Base-by-base conservation (phyloP, 2,888 invertebrate genomes). In the Chymomyza fuscimana region DNA sequence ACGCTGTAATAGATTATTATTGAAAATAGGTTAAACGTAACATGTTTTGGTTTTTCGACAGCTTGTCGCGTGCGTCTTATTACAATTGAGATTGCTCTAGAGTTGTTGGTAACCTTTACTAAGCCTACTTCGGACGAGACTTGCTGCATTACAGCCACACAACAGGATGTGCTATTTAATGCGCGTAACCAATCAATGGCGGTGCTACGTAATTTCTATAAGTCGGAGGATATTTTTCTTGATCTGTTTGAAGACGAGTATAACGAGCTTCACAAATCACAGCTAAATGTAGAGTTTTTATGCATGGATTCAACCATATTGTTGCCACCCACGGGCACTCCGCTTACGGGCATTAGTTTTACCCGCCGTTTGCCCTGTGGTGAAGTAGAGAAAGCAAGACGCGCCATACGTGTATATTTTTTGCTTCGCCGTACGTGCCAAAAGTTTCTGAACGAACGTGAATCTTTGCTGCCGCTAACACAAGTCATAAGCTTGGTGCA, bases 201-300 rank as follows among this genome's bases (percentile, higher is more conserved):
- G 0, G 93, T 97, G 40, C 94, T 99, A 15, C 93, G 97, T 62
- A 97, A 97, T 93, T 98, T 97, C 92, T 98, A 98, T 92, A 98
- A 98, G 94, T 97, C 97, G 84, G 99, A 99, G 92, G 99, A 99
- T 89, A 98, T 99, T 86, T 99, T 99, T 92, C 93, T 99, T 70
- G 99, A 99, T 91, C 96, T 99, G 95, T 99, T 99, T 91, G 99
- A 99, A 92, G 98, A 99, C 91, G 99, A 99, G 87, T 98, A 97
- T 92, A 96, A 96, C 89, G 98, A 98, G 92, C 96, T 99, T 94
- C 95, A 95, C 80, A 97, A 96, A 90, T 94, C 95, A 19, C 95
- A 95, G 1, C 91, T 98, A 65, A 97, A 97, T 91, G 97, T 99
- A 1, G 98, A 99, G 91, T 97, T 97, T 94, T 92, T 99, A 77